These are phyloP conservation scores for Aulostomus chinensis DNA, from an alignment of 2,797 vertebrate species.

Conservation along the genomic window DNA sequence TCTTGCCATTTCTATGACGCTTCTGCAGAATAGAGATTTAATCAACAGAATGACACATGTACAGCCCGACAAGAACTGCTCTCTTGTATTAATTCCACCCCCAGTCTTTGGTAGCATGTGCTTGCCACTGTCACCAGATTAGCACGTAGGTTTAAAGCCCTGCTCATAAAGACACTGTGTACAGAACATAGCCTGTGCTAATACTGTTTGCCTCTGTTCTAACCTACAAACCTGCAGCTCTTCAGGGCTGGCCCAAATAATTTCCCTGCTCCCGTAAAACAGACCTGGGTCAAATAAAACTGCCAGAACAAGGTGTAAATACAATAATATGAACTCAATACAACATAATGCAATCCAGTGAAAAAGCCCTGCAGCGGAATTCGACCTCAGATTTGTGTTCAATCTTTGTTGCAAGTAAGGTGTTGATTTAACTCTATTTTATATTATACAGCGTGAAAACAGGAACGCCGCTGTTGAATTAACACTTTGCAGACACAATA, in stretches of 20 bases:
- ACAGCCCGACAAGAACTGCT: constrained; percentile 48
- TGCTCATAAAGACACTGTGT: constrained; percentile 68
- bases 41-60: constrained; percentile 29
- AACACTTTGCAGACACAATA: background rate
- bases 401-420: background rate
- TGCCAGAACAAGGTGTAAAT: constrained; percentile 15
- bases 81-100: constrained; percentile 60
- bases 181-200: constrained; percentile 58
- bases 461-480: constrained; percentile 1
- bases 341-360: constrained; percentile 2
- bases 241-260: constrained; percentile 9
- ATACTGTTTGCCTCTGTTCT: constrained; percentile 47
- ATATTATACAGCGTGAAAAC: background rate
- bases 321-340: constrained; percentile 13
- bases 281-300: constrained; percentile 25
- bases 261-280: constrained; percentile 30
- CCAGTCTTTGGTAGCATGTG: constrained; percentile 66
- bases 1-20: too few species aligned
- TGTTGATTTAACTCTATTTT: background rate
- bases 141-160: constrained; percentile 67
- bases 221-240: constrained; percentile 36
- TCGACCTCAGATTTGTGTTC: background rate
- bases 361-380: constrained; percentile 11
- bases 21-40: too few species aligned
- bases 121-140: constrained; percentile 72